A percentile compares a stretch with the other conserved stretches of the same genome.
Evolutionary conservation across 2,797 vertebrate genomes (phyloP).

Genomic region (Cichlasoma orientale): DNA sequence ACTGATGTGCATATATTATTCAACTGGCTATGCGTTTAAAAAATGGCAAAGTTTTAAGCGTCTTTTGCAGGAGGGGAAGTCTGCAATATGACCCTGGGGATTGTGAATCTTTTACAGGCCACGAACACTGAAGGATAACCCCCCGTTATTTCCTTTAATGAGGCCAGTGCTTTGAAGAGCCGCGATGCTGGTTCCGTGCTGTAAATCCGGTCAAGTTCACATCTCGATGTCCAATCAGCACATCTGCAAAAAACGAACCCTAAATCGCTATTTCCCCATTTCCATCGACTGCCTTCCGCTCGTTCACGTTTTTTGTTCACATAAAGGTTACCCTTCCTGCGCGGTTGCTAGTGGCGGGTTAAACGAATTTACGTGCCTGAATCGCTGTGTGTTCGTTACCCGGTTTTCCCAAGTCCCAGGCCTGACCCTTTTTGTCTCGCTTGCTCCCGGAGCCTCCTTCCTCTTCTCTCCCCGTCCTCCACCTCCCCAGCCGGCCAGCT

Average conservation of each 20-base stretch:
- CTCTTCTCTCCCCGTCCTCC: constrained; percentile 88
- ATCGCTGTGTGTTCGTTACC: constrained; percentile 81
- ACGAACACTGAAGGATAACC: constrained; percentile 49
- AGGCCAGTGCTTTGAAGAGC: constrained; percentile 32
- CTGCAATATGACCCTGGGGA: constrained; percentile 49
- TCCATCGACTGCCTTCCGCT: constrained; percentile 75
- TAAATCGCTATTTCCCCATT: constrained; percentile 64
- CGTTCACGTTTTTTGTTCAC: constrained; percentile 48
- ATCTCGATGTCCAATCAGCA: constrained; percentile 67
- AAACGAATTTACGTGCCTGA: constrained; percentile 60
- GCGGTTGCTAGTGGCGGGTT: constrained; percentile 51
- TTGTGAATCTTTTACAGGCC: constrained; percentile 66
- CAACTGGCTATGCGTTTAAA: constrained; percentile 14
- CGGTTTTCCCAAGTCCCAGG: constrained; percentile 83
- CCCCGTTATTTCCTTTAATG: constrained; percentile 39
- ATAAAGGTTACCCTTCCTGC: constrained; percentile 60
- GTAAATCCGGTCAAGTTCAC: constrained; percentile 74
- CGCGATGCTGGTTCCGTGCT: constrained; percentile 31
- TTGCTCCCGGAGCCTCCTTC: constrained; percentile 88
- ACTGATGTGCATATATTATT: constrained; percentile 29
- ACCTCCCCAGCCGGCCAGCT: constrained; percentile 86
- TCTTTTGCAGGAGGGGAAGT: constrained; percentile 47
- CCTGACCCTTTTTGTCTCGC: constrained; percentile 83
- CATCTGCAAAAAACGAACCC: constrained; percentile 66
- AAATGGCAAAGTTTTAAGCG: constrained; percentile 56